These are phyloP conservation scores for Antechinus flavipes DNA, from an alignment of 2,113 vertebrate species.

Conservation along the genomic window DNA sequence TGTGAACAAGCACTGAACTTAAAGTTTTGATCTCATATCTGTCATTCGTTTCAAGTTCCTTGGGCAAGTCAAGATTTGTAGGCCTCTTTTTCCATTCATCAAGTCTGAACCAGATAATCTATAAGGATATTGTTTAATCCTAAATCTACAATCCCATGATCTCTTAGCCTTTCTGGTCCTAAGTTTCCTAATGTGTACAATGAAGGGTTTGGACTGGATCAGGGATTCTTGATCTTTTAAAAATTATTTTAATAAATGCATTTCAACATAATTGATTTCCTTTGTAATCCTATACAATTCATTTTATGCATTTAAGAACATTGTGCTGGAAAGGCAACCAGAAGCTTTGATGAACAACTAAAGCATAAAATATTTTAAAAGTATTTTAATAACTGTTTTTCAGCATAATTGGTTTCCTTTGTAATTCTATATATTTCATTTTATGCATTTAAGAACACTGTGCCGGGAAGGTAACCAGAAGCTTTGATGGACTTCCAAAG, in stretches of 20 bases:
- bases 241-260: no score
- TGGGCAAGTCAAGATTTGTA: no score
- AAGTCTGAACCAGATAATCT: no score
- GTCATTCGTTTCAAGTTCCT: no score
- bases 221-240: not conserved
- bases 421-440: not conserved
- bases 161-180: not conserved
- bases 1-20: no score
- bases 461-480: not conserved
- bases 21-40: no score
- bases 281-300: not conserved
- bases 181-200: not conserved
- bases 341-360: not conserved
- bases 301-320: not conserved
- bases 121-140: not conserved
- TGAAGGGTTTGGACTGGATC: not conserved
- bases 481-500: not conserved
- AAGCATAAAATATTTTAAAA: not conserved
- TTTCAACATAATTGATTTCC: not conserved
- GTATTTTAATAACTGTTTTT: not conserved
- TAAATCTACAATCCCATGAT: not conserved
- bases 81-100: no score
- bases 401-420: not conserved
- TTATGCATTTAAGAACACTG: not conserved
- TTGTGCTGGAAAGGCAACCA: not conserved